Evolutionary conservation across 2,888 invertebrate species (phyloP).

Genomic region (Netelia virgata): DNA sequence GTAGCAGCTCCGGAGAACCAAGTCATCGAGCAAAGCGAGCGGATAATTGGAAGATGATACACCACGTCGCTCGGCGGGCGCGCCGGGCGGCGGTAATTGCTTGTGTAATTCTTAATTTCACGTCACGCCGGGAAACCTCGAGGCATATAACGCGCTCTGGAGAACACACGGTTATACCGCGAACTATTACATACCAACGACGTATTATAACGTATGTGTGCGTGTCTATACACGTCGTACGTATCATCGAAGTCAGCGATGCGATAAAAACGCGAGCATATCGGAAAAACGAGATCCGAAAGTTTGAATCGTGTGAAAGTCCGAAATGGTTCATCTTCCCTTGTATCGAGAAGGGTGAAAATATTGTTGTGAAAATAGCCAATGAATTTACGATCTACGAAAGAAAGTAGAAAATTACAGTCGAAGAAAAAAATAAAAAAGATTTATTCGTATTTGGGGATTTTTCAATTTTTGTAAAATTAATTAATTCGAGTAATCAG

Average conservation of each 20-base stretch:
- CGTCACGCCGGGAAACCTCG: slow-evolving; percentile 81
- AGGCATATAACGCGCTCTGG: slow-evolving; percentile 65
- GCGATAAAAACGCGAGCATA: neutral
- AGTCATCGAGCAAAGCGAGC: slow-evolving; percentile 74
- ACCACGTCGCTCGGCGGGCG: slow-evolving; percentile 80
- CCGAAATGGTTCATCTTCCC: neutral
- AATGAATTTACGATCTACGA: no score
- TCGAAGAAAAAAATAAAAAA: no score
- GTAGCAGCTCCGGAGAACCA: slow-evolving; percentile 67
- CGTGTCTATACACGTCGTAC: neutral
- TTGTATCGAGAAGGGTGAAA: neutral
- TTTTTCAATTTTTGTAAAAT: no score
- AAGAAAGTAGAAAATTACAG: no score
- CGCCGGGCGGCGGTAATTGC: slow-evolving; percentile 80
- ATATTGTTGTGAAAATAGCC: no score
- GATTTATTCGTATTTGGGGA: no score
- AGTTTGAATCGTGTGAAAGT: neutral
- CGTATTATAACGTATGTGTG: neutral
- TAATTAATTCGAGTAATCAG: neutral
- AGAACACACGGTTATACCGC: slow-evolving; percentile 48
- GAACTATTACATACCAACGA: slow-evolving; percentile 36
- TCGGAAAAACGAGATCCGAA: neutral
- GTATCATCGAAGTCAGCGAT: neutral
- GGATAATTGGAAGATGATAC: slow-evolving; percentile 83
- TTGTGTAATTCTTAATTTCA: slow-evolving; percentile 83